Percentiles rank a stretch among this genome's conserved stretches.
phyloP scores from a whole-genome alignment of 2,888 invertebrate species.

The Endotricha flammealis region DNA sequence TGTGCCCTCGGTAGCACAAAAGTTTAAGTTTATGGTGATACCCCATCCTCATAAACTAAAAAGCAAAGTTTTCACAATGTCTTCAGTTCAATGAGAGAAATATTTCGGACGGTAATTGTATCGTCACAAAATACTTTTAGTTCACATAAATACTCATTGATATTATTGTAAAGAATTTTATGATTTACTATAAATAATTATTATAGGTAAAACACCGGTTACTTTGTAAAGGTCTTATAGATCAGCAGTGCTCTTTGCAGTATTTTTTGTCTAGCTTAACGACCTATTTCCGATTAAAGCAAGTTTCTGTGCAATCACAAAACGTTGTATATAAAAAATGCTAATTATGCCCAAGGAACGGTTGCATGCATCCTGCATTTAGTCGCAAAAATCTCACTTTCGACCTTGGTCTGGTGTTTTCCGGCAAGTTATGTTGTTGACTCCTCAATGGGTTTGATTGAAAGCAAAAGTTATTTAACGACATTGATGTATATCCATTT shows the following conservation, averaged over 20 bases:
- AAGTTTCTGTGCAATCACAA: slow-evolving; percentile 2
- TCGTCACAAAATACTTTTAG: no score
- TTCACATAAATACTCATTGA: no score
- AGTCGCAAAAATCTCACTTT: slow-evolving; percentile 16
- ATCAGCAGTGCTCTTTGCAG: slow-evolving; percentile 3
- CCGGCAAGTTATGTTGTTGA: slow-evolving; percentile 16
- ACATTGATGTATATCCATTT: slow-evolving; percentile 1
- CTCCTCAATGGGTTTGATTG: not conserved
- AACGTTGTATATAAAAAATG: slow-evolving; percentile 4
- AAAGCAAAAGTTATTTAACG: slow-evolving; percentile 5
- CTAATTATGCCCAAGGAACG: slow-evolving; percentile 12
- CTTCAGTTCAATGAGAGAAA: no score
- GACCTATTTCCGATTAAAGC: slow-evolving; percentile 11
- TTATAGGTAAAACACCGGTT: not conserved
- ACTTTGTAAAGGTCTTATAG: slow-evolving; percentile 1
- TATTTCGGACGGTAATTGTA: no score
- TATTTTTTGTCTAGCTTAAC: slow-evolving; percentile 10
- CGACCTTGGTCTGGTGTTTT: slow-evolving; percentile 20
- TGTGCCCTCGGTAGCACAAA: no score
- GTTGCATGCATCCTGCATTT: slow-evolving; percentile 18
- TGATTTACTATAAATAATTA: no score
- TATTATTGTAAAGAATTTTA: no score
- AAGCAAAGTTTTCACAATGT: no score
- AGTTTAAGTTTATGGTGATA: no score
- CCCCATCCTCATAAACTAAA: no score